Base-by-base conservation (phyloP, 2,797 vertebrate genomes). In the Anas georgica region DNA sequence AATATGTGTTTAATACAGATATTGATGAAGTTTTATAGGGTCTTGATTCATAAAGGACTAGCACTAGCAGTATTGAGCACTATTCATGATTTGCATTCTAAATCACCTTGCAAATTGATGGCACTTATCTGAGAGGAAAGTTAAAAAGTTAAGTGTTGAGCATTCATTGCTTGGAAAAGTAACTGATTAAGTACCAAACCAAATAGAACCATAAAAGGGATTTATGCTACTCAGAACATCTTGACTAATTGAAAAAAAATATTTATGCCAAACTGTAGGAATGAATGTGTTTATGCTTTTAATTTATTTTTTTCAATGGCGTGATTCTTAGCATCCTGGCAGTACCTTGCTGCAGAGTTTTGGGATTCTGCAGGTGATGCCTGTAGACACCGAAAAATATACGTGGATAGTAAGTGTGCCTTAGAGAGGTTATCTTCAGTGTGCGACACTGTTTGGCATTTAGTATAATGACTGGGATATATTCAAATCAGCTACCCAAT, bases 71-170 rank as follows among this genome's bases (percentile, higher is more conserved):
- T 82, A 96, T 88, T 46, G 88, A 97, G 83, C 81, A 78, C 78
- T 78, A 31, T 83, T 77, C 77, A 73, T 86, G 91, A 94, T 97
- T 95, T 97, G 94, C 91, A 96, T 96, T 96, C 82, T 86, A 94
- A 93, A 91, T 96, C 95, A 93, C 88, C 45, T 95, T 86, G 76
- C 70, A 96, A 98, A 96, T 95, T 97, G 95, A 97, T 82, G 76
- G 90, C 87, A 91, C 90, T 96, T 96, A 92, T 86, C 91, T 94
- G 58, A 87, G 90, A 94, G 45, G 88, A 94, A 96, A 95, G 86
- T 90, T 93, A 92, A 83, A 94, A 96, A 95, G 87, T 97, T 97
- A 92, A 95, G 41, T 91, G 93, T 94, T 93, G 94, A 95, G 91
- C 64, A 90, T 67, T 93, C 79, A 68, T 46, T 75, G 78, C 87